Evolutionary conservation across 2,113 vertebrate genomes (phyloP).

Genomic region (Phrynocephalus versicolor): DNA sequence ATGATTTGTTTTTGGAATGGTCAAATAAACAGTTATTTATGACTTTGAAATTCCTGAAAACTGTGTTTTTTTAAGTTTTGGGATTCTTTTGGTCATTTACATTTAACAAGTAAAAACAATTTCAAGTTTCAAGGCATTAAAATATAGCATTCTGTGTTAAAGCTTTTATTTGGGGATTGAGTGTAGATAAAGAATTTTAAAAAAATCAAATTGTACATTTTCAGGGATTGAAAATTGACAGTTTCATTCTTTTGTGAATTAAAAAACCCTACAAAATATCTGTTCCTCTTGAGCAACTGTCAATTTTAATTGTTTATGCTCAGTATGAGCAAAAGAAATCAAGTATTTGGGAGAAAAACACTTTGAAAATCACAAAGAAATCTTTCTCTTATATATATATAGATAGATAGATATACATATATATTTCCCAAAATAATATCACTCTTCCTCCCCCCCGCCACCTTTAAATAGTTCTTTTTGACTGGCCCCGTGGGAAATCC

Average conservation of each 20-base stretch:
- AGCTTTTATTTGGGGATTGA: constrained; percentile 13
- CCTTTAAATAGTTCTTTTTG: neutral
- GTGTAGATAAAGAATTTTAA: neutral
- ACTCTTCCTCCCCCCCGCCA: neutral
- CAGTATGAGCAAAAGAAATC: constrained; percentile 24
- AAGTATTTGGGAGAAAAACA: constrained; percentile 18
- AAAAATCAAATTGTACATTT: constrained; percentile 20
- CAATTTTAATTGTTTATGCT: constrained; percentile 7
- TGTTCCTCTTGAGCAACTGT: neutral
- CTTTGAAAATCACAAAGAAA: constrained; percentile 15
- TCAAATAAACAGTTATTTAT: neutral
- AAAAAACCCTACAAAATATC: constrained; percentile 7
- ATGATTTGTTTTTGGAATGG: constrained; percentile 15
- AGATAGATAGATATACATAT: neutral
- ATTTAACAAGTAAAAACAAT: constrained; percentile 33
- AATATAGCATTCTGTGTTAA: constrained; percentile 31
- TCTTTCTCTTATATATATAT: neutral
- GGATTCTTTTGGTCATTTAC: constrained; percentile 17
- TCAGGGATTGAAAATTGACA: constrained; percentile 6
- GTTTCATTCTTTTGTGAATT: constrained; percentile 2
- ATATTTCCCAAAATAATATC: neutral
- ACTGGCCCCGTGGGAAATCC: constrained; percentile 13
- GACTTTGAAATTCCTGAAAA: constrained; percentile 8
- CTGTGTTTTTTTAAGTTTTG: neutral
- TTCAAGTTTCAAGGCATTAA: constrained; percentile 40